Base-by-base conservation (phyloP, 2,113 vertebrate species). In the Sturnus vulgaris region DNA sequence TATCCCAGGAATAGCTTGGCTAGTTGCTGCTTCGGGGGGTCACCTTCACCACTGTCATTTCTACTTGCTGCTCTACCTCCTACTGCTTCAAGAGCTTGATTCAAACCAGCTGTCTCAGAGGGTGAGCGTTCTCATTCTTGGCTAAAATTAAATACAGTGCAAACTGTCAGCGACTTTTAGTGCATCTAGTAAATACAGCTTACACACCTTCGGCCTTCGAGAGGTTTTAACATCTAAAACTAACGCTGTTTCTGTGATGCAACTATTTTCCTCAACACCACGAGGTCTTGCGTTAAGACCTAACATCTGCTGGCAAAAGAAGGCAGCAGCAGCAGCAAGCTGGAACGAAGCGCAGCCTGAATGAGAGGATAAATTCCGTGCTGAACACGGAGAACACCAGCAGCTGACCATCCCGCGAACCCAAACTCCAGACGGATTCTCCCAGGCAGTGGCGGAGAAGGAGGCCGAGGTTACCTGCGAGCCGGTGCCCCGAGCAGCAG, bases 401-500 rank as follows among this genome's bases (percentile, higher is more conserved):
- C 57, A 33, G 39, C 49, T 2, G 40, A 15, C 17, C 5, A 31
- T 14, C 30, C 19, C 8, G 18, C 31, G 7, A 83, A 33, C 47
- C 59, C 80, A 12, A 10, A 19, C 17, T 52, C 12, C 25, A 12
- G 28, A 11, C 42, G 24, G 1, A 0, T 10, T 19, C 27, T 37
- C 65, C 33, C 57, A 4, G 30, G 22, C 24, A 10, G 49, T 0
- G 7, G 8, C 4, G 17, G 80, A 9, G 11, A 11, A 44, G 70
- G 55, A 50, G n/a, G 40, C 55, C 40, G 71, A 35, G 35, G 22
- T 97, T 95, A 98, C 98, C 98, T 96, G 92, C 18, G 23, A 97
- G 92, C 55, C 56, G 55, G 13, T 11, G n/a, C 28, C 86, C 96
- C 6, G 88, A 92, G 80, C 98, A 98, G 97, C 98, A 98, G 16